Conservation (phyloP, 2,888 invertebrate genomes). For the Eutolmus rufibarbis region DNA sequence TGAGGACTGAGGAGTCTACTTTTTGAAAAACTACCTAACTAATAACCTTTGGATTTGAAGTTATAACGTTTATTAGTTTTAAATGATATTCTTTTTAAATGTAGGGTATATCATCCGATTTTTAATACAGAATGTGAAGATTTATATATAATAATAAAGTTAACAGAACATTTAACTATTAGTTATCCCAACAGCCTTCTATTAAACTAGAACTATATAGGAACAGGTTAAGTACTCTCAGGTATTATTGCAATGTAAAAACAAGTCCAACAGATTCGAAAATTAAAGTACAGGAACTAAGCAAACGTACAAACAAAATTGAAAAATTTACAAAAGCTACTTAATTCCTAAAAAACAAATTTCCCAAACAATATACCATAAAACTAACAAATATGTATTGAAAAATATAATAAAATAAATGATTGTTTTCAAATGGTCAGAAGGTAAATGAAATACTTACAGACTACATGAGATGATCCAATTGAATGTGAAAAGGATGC, state of each 20-base stretch:
- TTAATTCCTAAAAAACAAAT: background rate
- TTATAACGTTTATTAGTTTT: too few relatives aligned
- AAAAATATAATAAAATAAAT: background rate
- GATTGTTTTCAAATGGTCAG: background rate
- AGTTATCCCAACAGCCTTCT: background rate
- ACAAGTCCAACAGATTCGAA: background rate
- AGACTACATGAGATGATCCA: constrained; percentile 60
- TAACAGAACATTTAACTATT: background rate
- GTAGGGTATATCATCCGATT: too few relatives aligned
- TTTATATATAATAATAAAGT: background rate
- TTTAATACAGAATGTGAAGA: background rate
- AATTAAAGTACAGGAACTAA: background rate
- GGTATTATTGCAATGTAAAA: background rate
- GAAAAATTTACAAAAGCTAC: background rate
- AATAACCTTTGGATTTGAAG: too few relatives aligned
- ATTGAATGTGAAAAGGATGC: constrained; percentile 57
- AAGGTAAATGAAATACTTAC: constrained; percentile 60
- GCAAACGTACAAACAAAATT: background rate
- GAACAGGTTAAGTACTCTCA: background rate
- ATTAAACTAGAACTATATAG: background rate
- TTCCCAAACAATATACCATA: background rate
- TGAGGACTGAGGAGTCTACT: too few relatives aligned
- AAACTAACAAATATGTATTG: background rate
- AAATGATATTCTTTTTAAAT: too few relatives aligned
- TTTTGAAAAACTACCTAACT: too few relatives aligned